These are phyloP conservation scores for Eriosoma lanigerum DNA, from an alignment of 1,140 invertebrate species.

Conservation along the genomic window DNA sequence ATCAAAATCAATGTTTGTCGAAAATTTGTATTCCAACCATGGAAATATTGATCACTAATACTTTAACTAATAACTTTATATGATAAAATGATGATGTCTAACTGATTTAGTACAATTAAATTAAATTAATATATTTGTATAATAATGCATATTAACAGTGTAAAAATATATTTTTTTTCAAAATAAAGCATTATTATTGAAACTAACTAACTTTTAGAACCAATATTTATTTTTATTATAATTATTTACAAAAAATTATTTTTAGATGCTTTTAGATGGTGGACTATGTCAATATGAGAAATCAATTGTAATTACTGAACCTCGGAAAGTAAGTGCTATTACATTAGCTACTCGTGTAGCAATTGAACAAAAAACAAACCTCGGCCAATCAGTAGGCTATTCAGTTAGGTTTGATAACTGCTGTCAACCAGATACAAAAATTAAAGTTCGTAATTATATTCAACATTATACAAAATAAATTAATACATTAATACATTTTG, in stretches of 20 bases:
- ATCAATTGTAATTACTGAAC: conserved; percentile 86
- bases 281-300: conserved; percentile 78
- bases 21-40: too few relatives aligned
- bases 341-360: conserved; percentile 87
- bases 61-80: too few relatives aligned
- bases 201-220: too few relatives aligned
- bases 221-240: too few relatives aligned
- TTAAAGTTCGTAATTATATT: conserved; percentile 69
- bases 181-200: too few relatives aligned
- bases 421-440: conserved; percentile 70
- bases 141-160: background rate
- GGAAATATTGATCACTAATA: too few relatives aligned
- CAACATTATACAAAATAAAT: too few relatives aligned
- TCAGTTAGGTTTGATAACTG: conserved; percentile 88
- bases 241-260: conserved; percentile 52
- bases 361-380: conserved; percentile 77
- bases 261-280: conserved; percentile 85
- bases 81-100: too few relatives aligned
- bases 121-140: background rate
- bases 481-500: too few relatives aligned
- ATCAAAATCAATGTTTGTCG: too few relatives aligned
- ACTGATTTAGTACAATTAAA: too few relatives aligned
- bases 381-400: conserved; percentile 89
- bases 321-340: conserved; percentile 86
- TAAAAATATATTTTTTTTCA: background rate